A percentile compares a stretch with the other conserved stretches of the same genome.
These are phyloP conservation scores for Aphodius granarius DNA, from an alignment of 2,888 invertebrate species.

Conservation along the genomic window DNA sequence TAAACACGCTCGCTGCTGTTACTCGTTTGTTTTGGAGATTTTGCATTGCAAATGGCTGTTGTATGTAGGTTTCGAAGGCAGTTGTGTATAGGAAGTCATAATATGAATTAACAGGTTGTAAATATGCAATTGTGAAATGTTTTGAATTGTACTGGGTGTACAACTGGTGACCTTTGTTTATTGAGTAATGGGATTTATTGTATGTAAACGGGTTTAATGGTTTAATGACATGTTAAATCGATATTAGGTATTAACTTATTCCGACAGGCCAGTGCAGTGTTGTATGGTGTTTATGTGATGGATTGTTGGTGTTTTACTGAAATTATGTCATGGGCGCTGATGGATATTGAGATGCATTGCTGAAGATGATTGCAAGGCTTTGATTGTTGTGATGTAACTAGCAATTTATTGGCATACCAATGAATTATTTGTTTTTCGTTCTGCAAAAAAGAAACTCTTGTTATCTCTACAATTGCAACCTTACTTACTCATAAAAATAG, in stretches of 20 bases:
- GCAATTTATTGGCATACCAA: background rate
- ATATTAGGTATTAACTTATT: background rate
- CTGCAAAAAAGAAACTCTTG: no score
- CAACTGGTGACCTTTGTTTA: background rate
- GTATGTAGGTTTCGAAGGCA: background rate
- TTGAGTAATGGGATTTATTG: background rate
- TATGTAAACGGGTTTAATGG: background rate
- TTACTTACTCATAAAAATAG: no score
- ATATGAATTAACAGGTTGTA: background rate
- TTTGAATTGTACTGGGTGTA: background rate
- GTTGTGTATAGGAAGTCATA: background rate
- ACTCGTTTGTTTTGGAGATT: background rate
- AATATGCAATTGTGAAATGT: background rate
- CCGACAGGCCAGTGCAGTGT: background rate
- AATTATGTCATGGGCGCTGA: background rate
- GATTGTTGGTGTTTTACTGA: background rate
- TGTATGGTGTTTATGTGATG: background rate
- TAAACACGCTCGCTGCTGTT: background rate
- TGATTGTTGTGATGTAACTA: background rate
- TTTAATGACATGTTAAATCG: background rate
- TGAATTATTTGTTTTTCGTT: no score
- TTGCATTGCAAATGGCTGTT: background rate
- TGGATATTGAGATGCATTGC: background rate
- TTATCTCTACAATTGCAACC: no score
- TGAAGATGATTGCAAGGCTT: background rate